Conservation (phyloP, 2,797 vertebrate genomes). For the Choloepus didactylus region DNA sequence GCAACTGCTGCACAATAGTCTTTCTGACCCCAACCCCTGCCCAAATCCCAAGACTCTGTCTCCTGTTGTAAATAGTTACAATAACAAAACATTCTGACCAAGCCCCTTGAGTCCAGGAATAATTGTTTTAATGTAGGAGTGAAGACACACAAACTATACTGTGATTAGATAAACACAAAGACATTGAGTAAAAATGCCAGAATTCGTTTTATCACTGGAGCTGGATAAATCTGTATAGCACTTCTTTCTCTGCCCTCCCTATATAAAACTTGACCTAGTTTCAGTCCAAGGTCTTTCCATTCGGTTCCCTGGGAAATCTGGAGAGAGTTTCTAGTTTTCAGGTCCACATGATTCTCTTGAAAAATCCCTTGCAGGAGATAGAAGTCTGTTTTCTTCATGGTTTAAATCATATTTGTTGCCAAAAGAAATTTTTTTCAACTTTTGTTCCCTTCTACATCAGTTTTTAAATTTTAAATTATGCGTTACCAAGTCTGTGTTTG, state of each 20-base stretch:
- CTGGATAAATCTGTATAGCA: background rate
- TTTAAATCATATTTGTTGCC: background rate
- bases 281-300: background rate
- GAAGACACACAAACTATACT: background rate
- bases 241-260: background rate
- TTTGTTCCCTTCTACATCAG: background rate
- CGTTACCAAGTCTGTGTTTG: background rate
- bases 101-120: background rate
- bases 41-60: background rate
- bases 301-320: constrained; percentile 16
- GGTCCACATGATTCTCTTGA: background rate
- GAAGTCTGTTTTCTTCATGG: background rate
- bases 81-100: background rate
- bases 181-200: background rate
- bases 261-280: background rate
- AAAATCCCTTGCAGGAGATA: constrained; percentile 5
- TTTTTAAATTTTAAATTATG: constrained; percentile 64
- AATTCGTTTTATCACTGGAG: background rate
- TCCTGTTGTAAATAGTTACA: background rate
- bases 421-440: background rate
- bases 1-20: background rate
- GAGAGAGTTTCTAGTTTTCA: background rate
- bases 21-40: background rate
- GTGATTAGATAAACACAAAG: background rate
- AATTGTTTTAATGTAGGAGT: background rate